Base-by-base conservation (phyloP, 92 coral and sea anemone species). In the Epizoanthus illoricatus region DNA sequence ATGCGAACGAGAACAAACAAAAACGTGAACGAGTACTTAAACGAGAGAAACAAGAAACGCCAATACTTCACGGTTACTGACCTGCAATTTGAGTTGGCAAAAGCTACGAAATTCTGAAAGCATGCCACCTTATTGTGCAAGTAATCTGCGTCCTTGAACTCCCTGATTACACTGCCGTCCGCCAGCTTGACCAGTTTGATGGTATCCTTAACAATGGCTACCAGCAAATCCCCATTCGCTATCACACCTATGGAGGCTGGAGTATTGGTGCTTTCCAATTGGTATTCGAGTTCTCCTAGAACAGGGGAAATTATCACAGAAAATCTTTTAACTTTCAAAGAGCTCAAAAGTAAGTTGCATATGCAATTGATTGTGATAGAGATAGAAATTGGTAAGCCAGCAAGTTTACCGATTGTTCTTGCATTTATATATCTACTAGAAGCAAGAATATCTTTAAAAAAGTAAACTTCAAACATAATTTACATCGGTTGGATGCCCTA, bases 81-180 rank as follows among this genome's bases (percentile, higher is more conserved):
- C 82, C 82, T 87, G 64, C 71, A 58, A 16, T 43, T 61, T 17
- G 98, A 86, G 86, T 80, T 94, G 16, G 99, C 98, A 69, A 94
- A 73, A 7, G 92, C 99, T 15, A 97, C 89, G 62, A 79, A 80
- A 43, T 92, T 85, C 55, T 88, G 90, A 88, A 87, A 83, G 57
- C 94, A 89, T 2, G 91, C 92, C 40, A 97, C 80, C 76, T 74
- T 91, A 86, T 97, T 86, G 64, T 93, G 93, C 15, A 86, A 58
- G 85, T 52, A 87, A 69, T 88, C 90, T 65, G 89, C 92, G 71
- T 90, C 99, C 71, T 90, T 83, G 87, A 91, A 90, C 78, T 91
- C 87, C 74, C 86, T 90, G 74, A 86, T 67, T 58, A 88, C 72
- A n/a, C 87, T 88, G 47, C 97, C 94, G 73, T 88, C 91, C 56